Evolutionary conservation across 2,888 invertebrate genomes (phyloP).

Genomic region (Labia minor): DNA sequence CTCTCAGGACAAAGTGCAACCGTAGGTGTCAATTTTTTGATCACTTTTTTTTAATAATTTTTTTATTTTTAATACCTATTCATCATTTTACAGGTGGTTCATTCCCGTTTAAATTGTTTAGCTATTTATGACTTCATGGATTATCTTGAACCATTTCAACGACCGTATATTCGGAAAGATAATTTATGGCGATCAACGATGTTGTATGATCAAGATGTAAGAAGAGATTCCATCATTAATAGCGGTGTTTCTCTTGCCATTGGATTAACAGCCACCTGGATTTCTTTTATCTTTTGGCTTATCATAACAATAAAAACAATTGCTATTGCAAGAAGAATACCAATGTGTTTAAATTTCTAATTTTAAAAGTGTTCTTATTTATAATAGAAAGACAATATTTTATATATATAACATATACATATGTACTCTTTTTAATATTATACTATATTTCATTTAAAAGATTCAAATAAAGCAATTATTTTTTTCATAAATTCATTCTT

Average conservation of each 20-base stretch:
- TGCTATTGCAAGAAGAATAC: background rate
- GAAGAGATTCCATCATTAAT: slow-evolving; percentile 46
- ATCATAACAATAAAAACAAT: slow-evolving; percentile 31
- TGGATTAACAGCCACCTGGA: slow-evolving; percentile 52
- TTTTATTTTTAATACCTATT: background rate
- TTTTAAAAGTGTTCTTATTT: too few species aligned
- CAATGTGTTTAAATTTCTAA: background rate
- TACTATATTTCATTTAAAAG: too few species aligned
- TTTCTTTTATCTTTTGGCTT: slow-evolving; percentile 47
- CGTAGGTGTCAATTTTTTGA: too few species aligned
- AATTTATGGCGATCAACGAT: slow-evolving; percentile 17
- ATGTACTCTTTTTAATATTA: too few species aligned
- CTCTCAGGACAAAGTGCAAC: slow-evolving; percentile 19
- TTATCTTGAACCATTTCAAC: slow-evolving; percentile 50
- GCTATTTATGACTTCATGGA: slow-evolving; percentile 76
- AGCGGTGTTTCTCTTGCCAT: slow-evolving; percentile 57
- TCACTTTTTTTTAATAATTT: background rate
- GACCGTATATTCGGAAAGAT: slow-evolving; percentile 21
- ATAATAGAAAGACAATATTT: too few species aligned
- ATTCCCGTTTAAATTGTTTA: slow-evolving; percentile 41
- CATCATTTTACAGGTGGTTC: slow-evolving; percentile 13
- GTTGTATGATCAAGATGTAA: slow-evolving; percentile 14
- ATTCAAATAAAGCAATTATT: too few species aligned
- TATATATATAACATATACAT: too few species aligned
- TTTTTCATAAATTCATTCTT: too few species aligned